Conservation (phyloP, 2,888 invertebrate species). For the Hyposoter dolosus region DNA sequence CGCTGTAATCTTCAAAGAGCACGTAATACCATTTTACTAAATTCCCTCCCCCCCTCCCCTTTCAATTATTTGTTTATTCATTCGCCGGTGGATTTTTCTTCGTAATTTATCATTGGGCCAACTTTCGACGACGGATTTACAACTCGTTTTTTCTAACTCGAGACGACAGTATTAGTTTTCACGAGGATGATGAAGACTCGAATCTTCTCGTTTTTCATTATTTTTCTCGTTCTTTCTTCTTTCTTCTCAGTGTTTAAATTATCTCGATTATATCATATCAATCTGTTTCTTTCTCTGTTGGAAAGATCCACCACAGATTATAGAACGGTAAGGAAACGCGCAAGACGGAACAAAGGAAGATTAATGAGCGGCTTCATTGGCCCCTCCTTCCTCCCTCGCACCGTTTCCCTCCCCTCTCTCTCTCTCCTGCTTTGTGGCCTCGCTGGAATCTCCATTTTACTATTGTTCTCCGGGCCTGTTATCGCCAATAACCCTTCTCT, state of each 20-base stretch:
- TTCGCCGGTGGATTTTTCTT: slow-evolving; percentile 19
- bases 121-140: slow-evolving; percentile 29
- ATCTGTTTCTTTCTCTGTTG: slow-evolving; percentile 51
- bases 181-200: slow-evolving; percentile 1
- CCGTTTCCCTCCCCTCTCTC: slow-evolving; percentile 15
- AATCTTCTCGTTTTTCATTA: not conserved
- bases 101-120: slow-evolving; percentile 42
- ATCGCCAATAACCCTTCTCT: slow-evolving; percentile 61
- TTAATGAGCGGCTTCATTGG: slow-evolving; percentile 69
- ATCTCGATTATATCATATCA: slow-evolving; percentile 62
- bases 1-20: not conserved
- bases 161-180: slow-evolving; percentile 5
- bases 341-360: slow-evolving; percentile 73
- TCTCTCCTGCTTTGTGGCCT: slow-evolving; percentile 39
- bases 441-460: slow-evolving; percentile 66
- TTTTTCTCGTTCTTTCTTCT: slow-evolving; percentile 15
- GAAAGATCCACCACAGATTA: slow-evolving; percentile 67
- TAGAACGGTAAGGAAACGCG: slow-evolving; percentile 68
- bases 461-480: slow-evolving; percentile 63
- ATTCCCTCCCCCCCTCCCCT: slow-evolving; percentile 8
- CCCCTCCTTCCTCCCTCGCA: slow-evolving; percentile 9
- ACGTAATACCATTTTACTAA: slow-evolving; percentile 1
- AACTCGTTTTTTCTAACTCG: slow-evolving; percentile 19
- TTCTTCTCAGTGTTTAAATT: slow-evolving; percentile 27
- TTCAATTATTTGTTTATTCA: slow-evolving; percentile 26